Conservation (phyloP, 1,140 invertebrate genomes). For the Rhyzopertha dominica region DNA sequence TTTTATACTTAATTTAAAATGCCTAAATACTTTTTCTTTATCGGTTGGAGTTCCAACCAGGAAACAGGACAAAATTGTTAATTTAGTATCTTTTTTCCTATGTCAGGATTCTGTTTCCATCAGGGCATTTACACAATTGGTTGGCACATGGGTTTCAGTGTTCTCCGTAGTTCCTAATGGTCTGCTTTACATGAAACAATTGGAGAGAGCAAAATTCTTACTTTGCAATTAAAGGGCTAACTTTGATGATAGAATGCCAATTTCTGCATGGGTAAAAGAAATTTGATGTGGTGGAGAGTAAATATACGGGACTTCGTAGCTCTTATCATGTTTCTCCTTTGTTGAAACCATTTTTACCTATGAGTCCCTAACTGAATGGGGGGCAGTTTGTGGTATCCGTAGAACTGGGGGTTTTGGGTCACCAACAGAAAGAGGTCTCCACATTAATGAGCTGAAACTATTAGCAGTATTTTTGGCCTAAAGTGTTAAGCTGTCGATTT, state of each 20-base stretch:
- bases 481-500: conserved; percentile 26
- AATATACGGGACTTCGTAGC: conserved; percentile 21
- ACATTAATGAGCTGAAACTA: conserved; percentile 35
- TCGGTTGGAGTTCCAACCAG: conserved; percentile 17
- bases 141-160: conserved; percentile 22
- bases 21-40: conserved; percentile 29
- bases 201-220: conserved; percentile 26
- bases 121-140: conserved; percentile 23
- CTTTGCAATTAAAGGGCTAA: background rate
- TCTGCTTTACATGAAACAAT: conserved; percentile 25
- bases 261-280: conserved; percentile 2
- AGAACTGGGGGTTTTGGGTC: conserved; percentile 27
- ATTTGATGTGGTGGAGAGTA: conserved; percentile 34
- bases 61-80: conserved; percentile 15
- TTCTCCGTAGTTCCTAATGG: conserved; percentile 28
- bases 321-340: conserved; percentile 16
- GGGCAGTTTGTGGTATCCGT: conserved; percentile 19
- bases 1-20: conserved; percentile 37
- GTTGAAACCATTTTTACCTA: conserved; percentile 31
- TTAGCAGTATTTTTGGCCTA: conserved; percentile 27
- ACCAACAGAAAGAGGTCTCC: conserved; percentile 16
- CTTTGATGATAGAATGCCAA: conserved; percentile 4
- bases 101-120: conserved; percentile 20
- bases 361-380: conserved; percentile 34
- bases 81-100: conserved; percentile 12